These are phyloP conservation scores for Cochlearius cochlearius DNA, from an alignment of 2,113 vertebrate genomes.

Conservation along the genomic window DNA sequence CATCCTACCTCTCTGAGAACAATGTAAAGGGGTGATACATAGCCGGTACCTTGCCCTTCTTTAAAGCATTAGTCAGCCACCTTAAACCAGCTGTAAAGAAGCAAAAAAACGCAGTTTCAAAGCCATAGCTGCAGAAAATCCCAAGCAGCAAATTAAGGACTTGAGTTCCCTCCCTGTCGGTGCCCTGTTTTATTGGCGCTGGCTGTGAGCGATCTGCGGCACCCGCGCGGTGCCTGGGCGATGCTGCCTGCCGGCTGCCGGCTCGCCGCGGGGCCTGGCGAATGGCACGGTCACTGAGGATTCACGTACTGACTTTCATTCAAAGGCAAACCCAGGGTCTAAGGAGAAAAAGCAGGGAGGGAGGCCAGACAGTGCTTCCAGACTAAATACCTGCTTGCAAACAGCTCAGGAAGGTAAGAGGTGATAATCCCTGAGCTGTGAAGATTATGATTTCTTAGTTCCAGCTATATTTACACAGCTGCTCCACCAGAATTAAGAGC, in stretches of 20 bases:
- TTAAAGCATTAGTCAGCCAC: neutral
- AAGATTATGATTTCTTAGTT: conserved; percentile 15
- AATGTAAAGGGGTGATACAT: neutral
- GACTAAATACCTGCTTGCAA: neutral
- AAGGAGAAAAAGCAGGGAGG: neutral
- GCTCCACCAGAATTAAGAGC: neutral
- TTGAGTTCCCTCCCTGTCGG: neutral
- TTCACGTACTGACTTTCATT: neutral
- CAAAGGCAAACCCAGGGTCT: neutral
- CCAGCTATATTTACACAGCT: conserved; percentile 25
- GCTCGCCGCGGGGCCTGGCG: rapidly evolving
- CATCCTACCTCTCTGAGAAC: neutral
- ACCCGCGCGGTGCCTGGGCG: neutral
- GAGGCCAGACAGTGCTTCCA: neutral
- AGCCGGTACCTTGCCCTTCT: neutral
- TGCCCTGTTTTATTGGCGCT: neutral
- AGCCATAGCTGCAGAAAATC: neutral
- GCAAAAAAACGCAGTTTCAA: neutral
- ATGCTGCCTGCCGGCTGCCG: neutral
- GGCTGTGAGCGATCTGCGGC: neutral
- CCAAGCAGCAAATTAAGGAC: neutral
- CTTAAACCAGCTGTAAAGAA: neutral
- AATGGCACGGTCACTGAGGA: rapidly evolving
- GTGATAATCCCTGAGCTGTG: neutral
- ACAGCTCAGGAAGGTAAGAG: neutral